Evolutionary conservation across 2,797 vertebrate genomes (phyloP).

Genomic region (Alauda arvensis): DNA sequence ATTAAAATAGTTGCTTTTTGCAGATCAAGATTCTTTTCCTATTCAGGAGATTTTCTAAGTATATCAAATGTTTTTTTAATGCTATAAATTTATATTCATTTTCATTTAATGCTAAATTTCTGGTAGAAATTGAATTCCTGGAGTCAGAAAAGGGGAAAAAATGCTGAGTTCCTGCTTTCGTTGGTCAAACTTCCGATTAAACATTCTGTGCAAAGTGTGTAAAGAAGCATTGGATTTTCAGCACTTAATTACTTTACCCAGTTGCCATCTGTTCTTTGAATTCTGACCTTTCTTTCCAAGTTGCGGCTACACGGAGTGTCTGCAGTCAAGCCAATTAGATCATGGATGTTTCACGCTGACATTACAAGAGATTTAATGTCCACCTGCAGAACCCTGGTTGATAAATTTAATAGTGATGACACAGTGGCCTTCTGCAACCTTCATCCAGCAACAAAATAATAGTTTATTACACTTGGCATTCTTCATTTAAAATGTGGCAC

Average conservation of each 20-base stretch:
- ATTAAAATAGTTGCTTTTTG: constrained; percentile 20
- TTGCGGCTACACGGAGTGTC: constrained; percentile 35
- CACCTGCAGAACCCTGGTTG: constrained; percentile 45
- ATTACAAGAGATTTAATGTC: constrained; percentile 53
- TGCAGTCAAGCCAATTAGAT: constrained; percentile 50
- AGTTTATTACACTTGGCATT: constrained; percentile 20
- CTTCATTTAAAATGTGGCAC: background rate
- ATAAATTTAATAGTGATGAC: constrained; percentile 41
- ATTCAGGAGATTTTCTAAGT: background rate
- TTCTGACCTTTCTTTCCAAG: constrained; percentile 63
- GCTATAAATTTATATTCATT: background rate
- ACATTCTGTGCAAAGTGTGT: constrained; percentile 33
- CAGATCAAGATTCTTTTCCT: background rate
- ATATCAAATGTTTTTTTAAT: constrained; percentile 12
- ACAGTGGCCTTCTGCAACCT: constrained; percentile 24
- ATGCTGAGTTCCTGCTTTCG: background rate
- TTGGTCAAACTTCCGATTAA: constrained; percentile 49
- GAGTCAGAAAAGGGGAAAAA: background rate
- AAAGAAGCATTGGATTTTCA: constrained; percentile 61
- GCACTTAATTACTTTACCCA: constrained; percentile 67
- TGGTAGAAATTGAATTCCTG: constrained; percentile 21
- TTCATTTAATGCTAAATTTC: background rate
- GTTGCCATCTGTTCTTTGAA: constrained; percentile 71
- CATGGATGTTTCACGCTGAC: constrained; percentile 57
- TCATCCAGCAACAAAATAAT: background rate